A percentile compares a stretch with the other conserved stretches of the same genome.
Conservation (phyloP, 2,888 invertebrate genomes). For the Cataglyphis albicans region DNA sequence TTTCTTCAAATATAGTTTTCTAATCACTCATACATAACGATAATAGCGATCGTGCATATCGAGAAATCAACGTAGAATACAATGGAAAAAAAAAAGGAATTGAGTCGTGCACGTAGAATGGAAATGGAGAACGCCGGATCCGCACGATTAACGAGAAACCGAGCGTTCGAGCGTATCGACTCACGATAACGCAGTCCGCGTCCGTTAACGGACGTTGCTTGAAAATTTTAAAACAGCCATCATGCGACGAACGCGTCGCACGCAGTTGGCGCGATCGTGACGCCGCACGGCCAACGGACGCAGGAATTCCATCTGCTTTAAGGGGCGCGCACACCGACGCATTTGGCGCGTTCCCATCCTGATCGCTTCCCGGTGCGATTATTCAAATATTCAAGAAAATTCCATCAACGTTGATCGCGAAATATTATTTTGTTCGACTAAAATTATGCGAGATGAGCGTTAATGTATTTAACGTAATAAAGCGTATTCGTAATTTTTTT, state of each 20-base stretch:
- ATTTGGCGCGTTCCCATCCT: not conserved
- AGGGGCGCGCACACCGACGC: conserved; percentile 1
- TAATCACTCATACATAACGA: not conserved
- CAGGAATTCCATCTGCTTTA: conserved; percentile 26
- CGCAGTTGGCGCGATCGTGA: conserved; percentile 30
- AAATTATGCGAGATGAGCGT: not conserved
- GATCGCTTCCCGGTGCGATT: not conserved
- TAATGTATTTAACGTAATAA: not conserved
- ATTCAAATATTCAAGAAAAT: not conserved
- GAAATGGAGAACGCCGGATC: conserved; percentile 7
- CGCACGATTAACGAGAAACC: conserved; percentile 6
- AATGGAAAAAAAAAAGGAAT: not conserved
- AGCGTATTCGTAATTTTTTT: not conserved
- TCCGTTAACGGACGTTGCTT: conserved; percentile 33
- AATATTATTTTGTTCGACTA: not conserved
- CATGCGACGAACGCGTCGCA: conserved; percentile 32
- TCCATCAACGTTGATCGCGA: not conserved
- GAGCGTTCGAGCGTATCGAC: conserved; percentile 17
- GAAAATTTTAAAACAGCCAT: conserved; percentile 58
- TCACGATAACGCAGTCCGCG: conserved; percentile 17
- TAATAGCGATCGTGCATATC: not conserved
- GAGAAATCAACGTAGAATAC: not conserved
- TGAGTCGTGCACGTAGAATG: not conserved
- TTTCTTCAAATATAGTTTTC: not conserved
- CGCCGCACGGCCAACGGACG: conserved; percentile 26